phyloP scores from a whole-genome alignment of 2,888 invertebrate genomes.

The Trissolcus brochymenae region DNA sequence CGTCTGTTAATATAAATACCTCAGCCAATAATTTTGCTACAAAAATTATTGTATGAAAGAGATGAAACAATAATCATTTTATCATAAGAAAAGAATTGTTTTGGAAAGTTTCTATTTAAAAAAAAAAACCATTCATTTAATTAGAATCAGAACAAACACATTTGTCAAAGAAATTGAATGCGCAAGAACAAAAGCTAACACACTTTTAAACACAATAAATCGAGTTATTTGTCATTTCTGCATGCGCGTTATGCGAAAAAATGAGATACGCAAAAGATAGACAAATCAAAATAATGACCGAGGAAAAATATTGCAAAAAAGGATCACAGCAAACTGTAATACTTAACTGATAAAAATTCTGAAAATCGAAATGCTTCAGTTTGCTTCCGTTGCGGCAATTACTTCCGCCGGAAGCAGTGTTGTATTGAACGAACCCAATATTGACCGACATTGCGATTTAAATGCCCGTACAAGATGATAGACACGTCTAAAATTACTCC shows the following conservation, averaged over 20 bases:
- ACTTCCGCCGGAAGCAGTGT: conserved; percentile 64
- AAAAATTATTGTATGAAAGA: too few relatives aligned
- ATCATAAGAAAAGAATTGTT: too few relatives aligned
- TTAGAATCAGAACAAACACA: too few relatives aligned
- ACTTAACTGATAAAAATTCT: conserved; percentile 60
- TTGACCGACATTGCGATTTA: conserved; percentile 48
- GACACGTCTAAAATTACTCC: conserved; percentile 42
- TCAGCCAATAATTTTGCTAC: too few relatives aligned
- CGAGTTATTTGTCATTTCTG: conserved; percentile 18
- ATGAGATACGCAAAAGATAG: conserved; percentile 12
- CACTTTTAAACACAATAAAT: conserved; percentile 32
- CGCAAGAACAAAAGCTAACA: conserved; percentile 16
- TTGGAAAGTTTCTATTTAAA: too few relatives aligned
- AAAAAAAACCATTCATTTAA: too few relatives aligned
- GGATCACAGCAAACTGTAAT: neutral
- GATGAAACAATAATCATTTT: too few relatives aligned
- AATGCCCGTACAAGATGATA: conserved; percentile 49
- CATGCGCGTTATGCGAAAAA: conserved; percentile 30
- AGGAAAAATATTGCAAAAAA: conserved; percentile 10
- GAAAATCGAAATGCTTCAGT: conserved; percentile 64
- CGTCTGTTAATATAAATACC: too few relatives aligned
- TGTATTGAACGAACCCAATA: conserved; percentile 55
- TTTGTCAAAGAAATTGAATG: too few relatives aligned
- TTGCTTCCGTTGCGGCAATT: conserved; percentile 63
- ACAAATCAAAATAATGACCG: conserved; percentile 7